Evolutionary conservation across 2,888 invertebrate genomes (phyloP).

Genomic region (Anarsia innoxiella): DNA sequence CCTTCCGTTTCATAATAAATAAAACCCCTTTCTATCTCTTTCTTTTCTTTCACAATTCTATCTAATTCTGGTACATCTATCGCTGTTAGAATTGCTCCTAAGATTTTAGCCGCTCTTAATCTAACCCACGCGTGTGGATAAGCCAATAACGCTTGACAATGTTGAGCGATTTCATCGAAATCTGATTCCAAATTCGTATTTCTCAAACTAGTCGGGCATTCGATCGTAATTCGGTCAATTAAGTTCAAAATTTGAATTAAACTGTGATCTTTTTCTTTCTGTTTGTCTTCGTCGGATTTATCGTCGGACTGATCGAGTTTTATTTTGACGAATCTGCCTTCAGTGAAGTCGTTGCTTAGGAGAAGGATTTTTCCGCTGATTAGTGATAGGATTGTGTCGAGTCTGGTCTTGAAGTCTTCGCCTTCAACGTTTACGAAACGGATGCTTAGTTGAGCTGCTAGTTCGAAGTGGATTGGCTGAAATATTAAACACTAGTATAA

Average conservation of each 20-base stretch:
- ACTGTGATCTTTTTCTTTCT: constrained; percentile 82
- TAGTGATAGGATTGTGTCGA: constrained; percentile 77
- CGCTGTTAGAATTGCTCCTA: constrained; percentile 81
- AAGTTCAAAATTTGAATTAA: constrained; percentile 84
- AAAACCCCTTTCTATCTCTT: constrained; percentile 66
- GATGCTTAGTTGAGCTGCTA: constrained; percentile 87
- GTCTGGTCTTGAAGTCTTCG: constrained; percentile 79
- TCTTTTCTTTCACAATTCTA: constrained; percentile 46
- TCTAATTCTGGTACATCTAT: constrained; percentile 78
- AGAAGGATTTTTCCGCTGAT: constrained; percentile 70
- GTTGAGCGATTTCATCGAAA: constrained; percentile 77
- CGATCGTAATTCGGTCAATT: constrained; percentile 78
- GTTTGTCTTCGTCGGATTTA: constrained; percentile 73
- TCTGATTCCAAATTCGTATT: constrained; percentile 56
- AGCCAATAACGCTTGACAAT: constrained; percentile 81
- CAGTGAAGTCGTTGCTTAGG: constrained; percentile 59
- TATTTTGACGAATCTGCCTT: constrained; percentile 77
- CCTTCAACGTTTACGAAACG: constrained; percentile 87
- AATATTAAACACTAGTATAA: too few species aligned
- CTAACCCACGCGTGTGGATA: constrained; percentile 94
- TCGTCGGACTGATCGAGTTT: constrained; percentile 50
- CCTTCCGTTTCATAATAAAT: constrained; percentile 78
- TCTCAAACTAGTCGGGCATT: constrained; percentile 77
- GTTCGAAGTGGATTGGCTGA: constrained; percentile 80
- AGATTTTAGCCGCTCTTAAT: constrained; percentile 82